Percentiles rank a stretch among this genome's conserved stretches.
Evolutionary conservation across 1,140 invertebrate genomes (phyloP).

Genomic region (Andrena cerasifolii): DNA sequence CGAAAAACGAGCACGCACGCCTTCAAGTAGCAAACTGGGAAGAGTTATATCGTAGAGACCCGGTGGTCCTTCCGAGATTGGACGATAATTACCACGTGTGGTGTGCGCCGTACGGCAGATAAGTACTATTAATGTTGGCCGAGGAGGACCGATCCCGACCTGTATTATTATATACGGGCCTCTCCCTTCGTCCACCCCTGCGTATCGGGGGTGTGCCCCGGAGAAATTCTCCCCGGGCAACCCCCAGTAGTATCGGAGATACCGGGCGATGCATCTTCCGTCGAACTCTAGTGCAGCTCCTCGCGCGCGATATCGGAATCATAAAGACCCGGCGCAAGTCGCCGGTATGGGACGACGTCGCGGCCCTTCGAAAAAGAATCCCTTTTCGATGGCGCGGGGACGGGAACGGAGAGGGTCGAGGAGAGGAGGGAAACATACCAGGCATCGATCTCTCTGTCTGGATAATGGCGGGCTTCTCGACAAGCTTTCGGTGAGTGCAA

Average conservation of each 20-base stretch:
- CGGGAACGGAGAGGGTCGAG: no score
- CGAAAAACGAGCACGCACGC: constrained; percentile 53
- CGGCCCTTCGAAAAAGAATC: not conserved
- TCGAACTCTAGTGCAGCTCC: not conserved
- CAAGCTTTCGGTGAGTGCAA: constrained; percentile 34
- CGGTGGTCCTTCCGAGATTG: constrained; percentile 67
- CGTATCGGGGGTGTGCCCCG: not conserved
- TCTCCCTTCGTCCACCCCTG: not conserved
- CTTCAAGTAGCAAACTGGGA: constrained; percentile 65
- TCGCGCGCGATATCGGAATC: constrained; percentile 3
- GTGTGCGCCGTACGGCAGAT: constrained; percentile 59
- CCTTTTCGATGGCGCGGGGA: not conserved
- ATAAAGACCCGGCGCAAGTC: not conserved
- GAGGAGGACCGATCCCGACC: constrained; percentile 60
- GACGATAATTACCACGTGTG: constrained; percentile 69
- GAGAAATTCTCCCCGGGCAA: constrained; percentile 13
- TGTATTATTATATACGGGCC: constrained; percentile 66
- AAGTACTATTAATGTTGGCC: constrained; percentile 68
- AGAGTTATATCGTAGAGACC: constrained; percentile 66
- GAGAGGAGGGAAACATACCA: not conserved
- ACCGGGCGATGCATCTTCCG: not conserved
- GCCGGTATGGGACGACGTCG: not conserved
- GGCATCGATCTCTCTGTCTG: constrained; percentile 28
- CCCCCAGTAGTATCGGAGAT: no score
- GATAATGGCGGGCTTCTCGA: constrained; percentile 40